Evolutionary conservation across 2,888 invertebrate species (phyloP).

Genomic region (Nomada fucata): DNA sequence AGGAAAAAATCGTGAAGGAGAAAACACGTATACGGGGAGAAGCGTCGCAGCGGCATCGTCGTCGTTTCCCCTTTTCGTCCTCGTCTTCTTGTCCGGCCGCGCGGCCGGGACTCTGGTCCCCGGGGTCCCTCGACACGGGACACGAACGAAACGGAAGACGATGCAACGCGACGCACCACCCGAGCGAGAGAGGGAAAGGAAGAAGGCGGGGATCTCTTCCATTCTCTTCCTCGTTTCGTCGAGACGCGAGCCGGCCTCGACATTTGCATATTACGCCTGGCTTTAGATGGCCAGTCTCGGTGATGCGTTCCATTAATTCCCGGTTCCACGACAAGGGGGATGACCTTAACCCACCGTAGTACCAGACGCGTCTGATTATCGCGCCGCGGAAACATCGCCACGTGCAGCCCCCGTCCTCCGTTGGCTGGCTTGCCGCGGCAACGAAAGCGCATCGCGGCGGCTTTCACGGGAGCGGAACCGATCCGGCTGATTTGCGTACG

Average conservation of each 20-base stretch:
- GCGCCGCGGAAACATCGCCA: constrained; percentile 73
- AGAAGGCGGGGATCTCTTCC: constrained; percentile 65
- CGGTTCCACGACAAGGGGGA: constrained; percentile 72
- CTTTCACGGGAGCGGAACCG: neutral
- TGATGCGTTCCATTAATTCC: constrained; percentile 82
- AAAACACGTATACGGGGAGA: constrained; percentile 59
- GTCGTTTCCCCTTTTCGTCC: constrained; percentile 27
- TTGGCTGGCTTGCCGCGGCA: neutral
- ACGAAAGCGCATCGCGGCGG: neutral
- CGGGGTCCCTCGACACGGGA: constrained; percentile 25
- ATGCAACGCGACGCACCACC: constrained; percentile 18
- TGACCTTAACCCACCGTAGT: constrained; percentile 77
- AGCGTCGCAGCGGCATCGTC: constrained; percentile 46
- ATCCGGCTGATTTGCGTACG: neutral
- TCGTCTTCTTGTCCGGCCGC: neutral
- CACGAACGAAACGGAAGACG: constrained; percentile 45
- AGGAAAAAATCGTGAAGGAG: constrained; percentile 43
- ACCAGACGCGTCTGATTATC: constrained; percentile 71
- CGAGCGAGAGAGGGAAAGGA: constrained; percentile 57
- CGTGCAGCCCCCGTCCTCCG: constrained; percentile 43
- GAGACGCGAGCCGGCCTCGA: constrained; percentile 74
- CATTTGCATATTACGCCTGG: constrained; percentile 82
- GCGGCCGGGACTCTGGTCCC: constrained; percentile 14
- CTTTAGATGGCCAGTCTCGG: constrained; percentile 76
- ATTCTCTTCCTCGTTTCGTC: constrained; percentile 74